Base-by-base conservation (phyloP, 2,888 invertebrate genomes). In the Globia sparganii region DNA sequence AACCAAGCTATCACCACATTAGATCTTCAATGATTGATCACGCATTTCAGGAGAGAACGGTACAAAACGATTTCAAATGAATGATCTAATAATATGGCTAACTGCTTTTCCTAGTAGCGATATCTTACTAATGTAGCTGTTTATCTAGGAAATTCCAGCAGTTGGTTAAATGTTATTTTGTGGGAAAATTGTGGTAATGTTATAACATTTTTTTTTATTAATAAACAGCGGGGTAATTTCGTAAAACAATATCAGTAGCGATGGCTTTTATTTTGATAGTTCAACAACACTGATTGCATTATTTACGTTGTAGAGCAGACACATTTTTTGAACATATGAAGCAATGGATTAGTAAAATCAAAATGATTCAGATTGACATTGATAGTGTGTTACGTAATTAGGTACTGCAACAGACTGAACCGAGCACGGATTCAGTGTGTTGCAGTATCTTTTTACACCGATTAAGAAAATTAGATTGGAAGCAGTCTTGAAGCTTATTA, bases 1-100 rank as follows among this genome's bases (percentile, higher is more conserved):
- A 88, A 82, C 64, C 34, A 13, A 78, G 71, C 53, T 88, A 86
- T 89, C 88, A 69, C 62, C 78, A 72, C 82, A 74, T 80, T 74
- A 66, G 74, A 88, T 88, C 88, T 83, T 65, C 62, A 88, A 75
- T 88, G 89, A 88, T 84, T 81, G 88, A 89, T 88, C 73, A 78
- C 64, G 71, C 77, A 75, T 86, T 87, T 84, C 80, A 84, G 75
- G 13, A 65, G 61, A 34, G 34, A 88, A 84, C 85, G 83, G 86
- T 78, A 86, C 65, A 61, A 67, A 73, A 84, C 84, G 84, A 86
- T 84, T 84, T 80, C 37, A 86, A 84, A 84, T 71, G 72, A 87
- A 82, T 86, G 89, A 81, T 79, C 86, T 79, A 77, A 74, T 89
- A 84, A 73, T 78, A 34, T 82, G 65, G 79, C 78, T 87, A 87